Conservation (phyloP, 2,797 vertebrate genomes). For the Manis pentadactyla region DNA sequence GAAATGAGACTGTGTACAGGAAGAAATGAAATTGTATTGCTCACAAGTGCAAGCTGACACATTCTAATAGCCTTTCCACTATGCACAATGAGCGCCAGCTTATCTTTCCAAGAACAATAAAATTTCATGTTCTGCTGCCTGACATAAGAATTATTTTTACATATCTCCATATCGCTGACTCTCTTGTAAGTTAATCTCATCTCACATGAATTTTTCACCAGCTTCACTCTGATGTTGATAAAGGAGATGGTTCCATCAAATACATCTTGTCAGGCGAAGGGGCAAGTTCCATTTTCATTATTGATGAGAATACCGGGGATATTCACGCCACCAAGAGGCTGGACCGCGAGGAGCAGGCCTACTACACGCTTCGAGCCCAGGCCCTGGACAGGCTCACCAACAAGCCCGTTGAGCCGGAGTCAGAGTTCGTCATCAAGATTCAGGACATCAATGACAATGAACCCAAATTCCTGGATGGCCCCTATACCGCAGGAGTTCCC, state of each 20-base stretch:
- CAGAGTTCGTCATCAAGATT: conserved; percentile 97
- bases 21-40: conserved; percentile 70
- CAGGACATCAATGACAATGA: conserved; percentile 99
- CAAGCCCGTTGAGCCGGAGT: conserved; percentile 94
- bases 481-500: conserved; percentile 94
- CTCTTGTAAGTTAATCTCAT: conserved; percentile 87
- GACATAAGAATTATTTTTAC: conserved; percentile 82
- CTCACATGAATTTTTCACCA: conserved; percentile 89
- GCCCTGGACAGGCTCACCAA: conserved; percentile 94
- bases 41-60: conserved; percentile 64
- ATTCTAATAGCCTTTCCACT: conserved; percentile 61
- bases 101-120: conserved; percentile 83
- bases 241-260: conserved; percentile 97
- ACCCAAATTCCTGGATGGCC: conserved; percentile 97
- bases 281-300: conserved; percentile 97
- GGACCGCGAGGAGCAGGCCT: conserved; percentile 96
- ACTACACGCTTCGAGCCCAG: conserved; percentile 96
- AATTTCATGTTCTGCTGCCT: conserved; percentile 70
- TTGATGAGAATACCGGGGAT: conserved; percentile 98
- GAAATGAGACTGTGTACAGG: conserved; percentile 68
- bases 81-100: conserved; percentile 58
- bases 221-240: conserved; percentile 99
- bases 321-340: conserved; percentile 98
- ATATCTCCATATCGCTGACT: conserved; percentile 79
- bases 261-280: conserved; percentile 97